Conservation (phyloP, 2,797 vertebrate genomes). For the Malurus leucopterus region DNA sequence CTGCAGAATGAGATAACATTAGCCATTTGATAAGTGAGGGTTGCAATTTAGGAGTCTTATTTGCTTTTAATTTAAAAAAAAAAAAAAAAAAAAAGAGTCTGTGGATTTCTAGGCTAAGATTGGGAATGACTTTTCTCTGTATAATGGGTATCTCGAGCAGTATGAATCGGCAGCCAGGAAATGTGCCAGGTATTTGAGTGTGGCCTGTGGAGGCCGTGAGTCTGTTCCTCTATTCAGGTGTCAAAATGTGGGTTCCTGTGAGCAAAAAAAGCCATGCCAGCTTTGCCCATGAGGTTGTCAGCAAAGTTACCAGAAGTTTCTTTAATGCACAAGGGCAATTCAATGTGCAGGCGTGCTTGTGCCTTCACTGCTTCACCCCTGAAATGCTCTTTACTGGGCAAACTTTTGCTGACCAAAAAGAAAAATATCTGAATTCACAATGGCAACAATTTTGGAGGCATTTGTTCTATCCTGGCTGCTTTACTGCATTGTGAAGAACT, state of each 20-base stretch:
- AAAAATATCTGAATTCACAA: not conserved
- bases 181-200: not conserved
- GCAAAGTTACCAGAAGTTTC: not conserved
- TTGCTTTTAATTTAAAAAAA: slow-evolving; percentile 50
- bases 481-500: not conserved
- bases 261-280: not conserved
- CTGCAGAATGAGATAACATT: slow-evolving; percentile 44
- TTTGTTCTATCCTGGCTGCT: not conserved
- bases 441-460: not conserved
- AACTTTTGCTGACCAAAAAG: not conserved
- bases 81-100: not conserved
- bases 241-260: not conserved
- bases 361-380: not conserved
- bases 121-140: slow-evolving; percentile 1
- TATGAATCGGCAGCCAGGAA: not conserved
- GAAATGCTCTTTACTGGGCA: not conserved
- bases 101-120: not conserved
- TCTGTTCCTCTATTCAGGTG: not conserved
- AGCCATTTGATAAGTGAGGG: slow-evolving; percentile 48
- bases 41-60: slow-evolving; percentile 50
- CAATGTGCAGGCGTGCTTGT: not conserved
- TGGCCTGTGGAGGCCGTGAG: not conserved
- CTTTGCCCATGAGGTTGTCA: not conserved
- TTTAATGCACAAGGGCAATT: not conserved
- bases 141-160: not conserved